A percentile compares a stretch with the other conserved stretches of the same genome.
Evolutionary conservation across 2,113 vertebrate genomes (phyloP).

Genomic region (Xenopus laevis): DNA sequence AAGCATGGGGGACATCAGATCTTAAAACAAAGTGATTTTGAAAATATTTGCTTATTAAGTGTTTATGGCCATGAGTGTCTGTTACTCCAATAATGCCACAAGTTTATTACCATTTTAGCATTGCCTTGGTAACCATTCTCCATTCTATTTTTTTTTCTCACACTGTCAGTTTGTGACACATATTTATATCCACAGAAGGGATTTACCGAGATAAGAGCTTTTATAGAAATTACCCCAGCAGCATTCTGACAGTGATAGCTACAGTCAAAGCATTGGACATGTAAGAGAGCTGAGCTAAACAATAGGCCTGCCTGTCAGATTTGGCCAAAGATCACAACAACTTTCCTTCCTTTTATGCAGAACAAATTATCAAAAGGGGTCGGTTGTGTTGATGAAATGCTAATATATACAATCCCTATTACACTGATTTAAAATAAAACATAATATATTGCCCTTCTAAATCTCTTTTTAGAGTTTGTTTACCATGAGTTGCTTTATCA

Average conservation of each 20-base stretch:
- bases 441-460: no score
- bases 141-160: neutral
- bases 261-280: neutral
- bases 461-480: no score
- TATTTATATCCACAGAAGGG: constrained; percentile 43
- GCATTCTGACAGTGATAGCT: neutral
- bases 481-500: no score
- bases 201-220: constrained; percentile 45
- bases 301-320: neutral
- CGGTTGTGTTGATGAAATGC: no score
- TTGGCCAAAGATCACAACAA: neutral
- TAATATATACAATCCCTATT: no score
- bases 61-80: neutral
- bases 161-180: constrained; percentile 35
- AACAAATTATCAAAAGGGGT: no score
- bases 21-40: constrained; percentile 8
- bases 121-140: constrained; percentile 19
- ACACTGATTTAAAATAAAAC: no score
- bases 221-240: constrained; percentile 47
- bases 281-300: neutral
- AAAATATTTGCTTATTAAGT: neutral
- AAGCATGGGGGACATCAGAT: neutral
- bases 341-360: no score
- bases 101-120: constrained; percentile 19
- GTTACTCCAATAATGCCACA: neutral